Percentiles rank a stretch among this genome's conserved stretches.
These are phyloP conservation scores for Drosophila murphyi DNA, from an alignment of 1,140 invertebrate species.

Conservation along the genomic window DNA sequence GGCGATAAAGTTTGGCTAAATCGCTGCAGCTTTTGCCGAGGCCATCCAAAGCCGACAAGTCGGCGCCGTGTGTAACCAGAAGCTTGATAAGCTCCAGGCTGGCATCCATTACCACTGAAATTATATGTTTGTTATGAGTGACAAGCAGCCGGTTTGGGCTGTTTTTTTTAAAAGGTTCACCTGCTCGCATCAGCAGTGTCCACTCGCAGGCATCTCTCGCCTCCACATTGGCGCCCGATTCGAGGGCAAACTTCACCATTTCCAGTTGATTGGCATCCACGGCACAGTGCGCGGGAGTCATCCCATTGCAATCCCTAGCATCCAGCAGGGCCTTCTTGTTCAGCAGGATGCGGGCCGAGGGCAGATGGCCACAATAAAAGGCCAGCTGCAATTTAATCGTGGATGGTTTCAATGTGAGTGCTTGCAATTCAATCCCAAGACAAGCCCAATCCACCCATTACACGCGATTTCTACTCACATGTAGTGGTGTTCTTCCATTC, in stretches of 20 bases:
- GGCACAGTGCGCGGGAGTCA: conserved; percentile 79
- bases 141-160: too few species aligned
- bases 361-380: conserved; percentile 74
- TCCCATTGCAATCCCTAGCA: conserved; percentile 69
- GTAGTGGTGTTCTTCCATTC: conserved; percentile 70
- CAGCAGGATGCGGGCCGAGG: conserved; percentile 75
- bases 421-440: not conserved
- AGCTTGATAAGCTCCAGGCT: conserved; percentile 73
- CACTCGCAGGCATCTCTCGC: conserved; percentile 71
- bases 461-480: conserved; percentile 49
- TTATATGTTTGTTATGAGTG: too few species aligned
- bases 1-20: conserved; percentile 69
- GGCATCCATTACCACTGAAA: conserved; percentile 71
- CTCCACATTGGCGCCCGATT: conserved; percentile 72
- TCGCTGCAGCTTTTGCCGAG: conserved; percentile 64
- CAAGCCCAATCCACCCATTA: too few species aligned
- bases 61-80: conserved; percentile 67
- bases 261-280: conserved; percentile 78
- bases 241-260: conserved; percentile 76
- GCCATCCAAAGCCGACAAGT: conserved; percentile 58
- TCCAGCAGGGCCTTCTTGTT: conserved; percentile 77
- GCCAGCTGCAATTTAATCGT: conserved; percentile 52
- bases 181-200: conserved; percentile 77
- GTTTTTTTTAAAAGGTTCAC: conserved; percentile 26
- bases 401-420: not conserved